Percentiles rank a stretch among this genome's conserved stretches.
These are phyloP conservation scores for Heterodera filipjevi DNA, from an alignment of 2,888 invertebrate genomes.

Conservation along the genomic window DNA sequence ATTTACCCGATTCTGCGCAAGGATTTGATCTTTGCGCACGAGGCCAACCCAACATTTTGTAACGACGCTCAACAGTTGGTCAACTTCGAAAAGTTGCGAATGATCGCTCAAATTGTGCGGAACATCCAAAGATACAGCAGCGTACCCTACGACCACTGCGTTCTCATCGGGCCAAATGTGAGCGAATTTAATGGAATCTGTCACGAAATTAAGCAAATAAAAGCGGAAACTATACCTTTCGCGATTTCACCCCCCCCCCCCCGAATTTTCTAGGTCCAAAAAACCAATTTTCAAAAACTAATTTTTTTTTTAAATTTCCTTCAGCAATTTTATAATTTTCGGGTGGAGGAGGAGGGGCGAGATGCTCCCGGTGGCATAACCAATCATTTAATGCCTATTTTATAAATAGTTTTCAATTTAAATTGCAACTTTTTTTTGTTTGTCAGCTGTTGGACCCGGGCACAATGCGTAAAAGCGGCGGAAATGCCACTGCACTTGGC, in stretches of 20 bases:
- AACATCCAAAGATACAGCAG: conserved; percentile 82
- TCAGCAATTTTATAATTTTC: no score
- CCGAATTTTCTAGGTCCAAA: no score
- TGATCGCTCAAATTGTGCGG: conserved; percentile 91
- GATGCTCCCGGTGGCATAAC: no score
- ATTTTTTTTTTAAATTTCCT: no score
- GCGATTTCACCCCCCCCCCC: no score
- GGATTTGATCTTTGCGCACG: conserved; percentile 95
- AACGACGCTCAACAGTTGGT: conserved; percentile 67
- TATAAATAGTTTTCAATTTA: no score
- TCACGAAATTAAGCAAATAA: conserved; percentile 28
- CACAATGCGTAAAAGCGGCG: conserved; percentile 51
- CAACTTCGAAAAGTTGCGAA: conserved; percentile 95
- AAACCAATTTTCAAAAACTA: no score
- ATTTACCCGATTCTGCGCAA: conserved; percentile 70
- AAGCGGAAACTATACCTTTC: no score
- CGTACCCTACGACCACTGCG: conserved; percentile 73
- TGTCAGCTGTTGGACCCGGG: conserved; percentile 31
- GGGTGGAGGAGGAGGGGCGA: no score
- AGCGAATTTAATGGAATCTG: background rate
- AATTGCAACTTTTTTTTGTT: conserved; percentile 8
- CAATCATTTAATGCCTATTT: no score
- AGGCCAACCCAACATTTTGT: conserved; percentile 77
- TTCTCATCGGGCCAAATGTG: conserved; percentile 14
- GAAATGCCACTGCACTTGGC: conserved; percentile 26